A percentile compares a stretch with the other conserved stretches of the same genome.
Conservation (phyloP, 2,888 invertebrate genomes). For the Drosophila rellima region DNA sequence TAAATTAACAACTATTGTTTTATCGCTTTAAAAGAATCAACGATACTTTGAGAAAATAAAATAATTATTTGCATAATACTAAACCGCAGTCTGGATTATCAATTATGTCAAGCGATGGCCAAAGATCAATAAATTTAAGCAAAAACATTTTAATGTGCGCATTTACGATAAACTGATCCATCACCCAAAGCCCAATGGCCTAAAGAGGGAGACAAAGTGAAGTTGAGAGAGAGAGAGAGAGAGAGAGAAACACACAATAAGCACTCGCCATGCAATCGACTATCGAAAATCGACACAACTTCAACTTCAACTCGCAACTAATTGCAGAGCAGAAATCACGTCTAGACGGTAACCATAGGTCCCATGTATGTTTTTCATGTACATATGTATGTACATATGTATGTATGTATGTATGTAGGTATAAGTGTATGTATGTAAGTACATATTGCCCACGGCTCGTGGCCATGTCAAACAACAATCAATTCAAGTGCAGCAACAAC, state of each 20-base stretch:
- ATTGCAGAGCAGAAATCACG: constrained; percentile 43
- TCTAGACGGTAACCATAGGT: constrained; percentile 49
- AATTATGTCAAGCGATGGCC: neutral
- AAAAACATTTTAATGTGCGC: neutral
- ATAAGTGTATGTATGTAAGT: constrained; percentile 8
- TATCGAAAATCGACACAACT: constrained; percentile 16
- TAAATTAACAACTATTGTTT: no score
- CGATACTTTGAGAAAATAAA: no score
- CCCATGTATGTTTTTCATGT: neutral
- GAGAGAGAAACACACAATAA: constrained; percentile 13
- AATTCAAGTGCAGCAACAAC: constrained; percentile 55
- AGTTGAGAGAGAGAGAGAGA: neutral
- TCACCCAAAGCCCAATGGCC: no score
- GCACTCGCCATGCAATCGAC: constrained; percentile 42
- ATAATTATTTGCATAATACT: no score
- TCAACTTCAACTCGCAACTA: constrained; percentile 35
- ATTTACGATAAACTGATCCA: neutral
- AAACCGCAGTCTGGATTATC: neutral
- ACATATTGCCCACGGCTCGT: constrained; percentile 55
- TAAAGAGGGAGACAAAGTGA: neutral
- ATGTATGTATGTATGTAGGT: neutral
- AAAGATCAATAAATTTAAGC: neutral
- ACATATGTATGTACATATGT: neutral
- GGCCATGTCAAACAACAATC: constrained; percentile 66
- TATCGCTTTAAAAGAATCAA: no score